Conservation (phyloP, 2,113 vertebrate genomes). For the Acinonyx jubatus region DNA sequence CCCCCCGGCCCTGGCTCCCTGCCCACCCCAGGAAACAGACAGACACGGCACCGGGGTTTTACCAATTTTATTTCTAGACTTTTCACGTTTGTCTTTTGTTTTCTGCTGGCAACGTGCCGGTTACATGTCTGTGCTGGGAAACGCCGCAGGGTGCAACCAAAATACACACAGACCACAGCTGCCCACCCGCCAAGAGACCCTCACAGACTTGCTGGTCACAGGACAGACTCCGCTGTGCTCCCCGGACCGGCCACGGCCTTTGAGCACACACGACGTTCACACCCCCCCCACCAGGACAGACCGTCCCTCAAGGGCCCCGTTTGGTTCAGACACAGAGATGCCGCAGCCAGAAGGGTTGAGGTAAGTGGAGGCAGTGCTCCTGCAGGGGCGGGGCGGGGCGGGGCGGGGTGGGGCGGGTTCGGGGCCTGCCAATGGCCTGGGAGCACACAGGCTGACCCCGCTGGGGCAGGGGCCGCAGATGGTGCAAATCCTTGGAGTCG, state of each 20-base stretch:
- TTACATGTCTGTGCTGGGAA: conserved; percentile 88
- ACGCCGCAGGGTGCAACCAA: background rate
- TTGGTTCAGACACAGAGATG: conserved; percentile 78
- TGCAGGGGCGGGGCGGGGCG: conserved; percentile 75
- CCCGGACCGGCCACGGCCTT: conserved; percentile 83
- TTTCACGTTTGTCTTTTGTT: conserved; percentile 81
- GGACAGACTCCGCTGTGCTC: conserved; percentile 84
- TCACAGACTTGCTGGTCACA: conserved; percentile 73
- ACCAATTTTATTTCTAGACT: conserved; percentile 90
- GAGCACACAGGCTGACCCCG: background rate
- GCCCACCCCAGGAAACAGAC: background rate
- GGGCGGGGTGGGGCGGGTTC: conserved; percentile 74
- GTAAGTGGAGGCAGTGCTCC: conserved; percentile 88
- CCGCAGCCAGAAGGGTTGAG: conserved; percentile 86
- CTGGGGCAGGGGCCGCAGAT: conserved; percentile 63
- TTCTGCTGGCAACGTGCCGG: conserved; percentile 87
- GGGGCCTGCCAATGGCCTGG: conserved; percentile 83
- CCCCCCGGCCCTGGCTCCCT: rapidly evolving
- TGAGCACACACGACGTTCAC: conserved; percentile 75
- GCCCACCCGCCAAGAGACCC: conserved; percentile 82
- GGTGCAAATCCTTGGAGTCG: conserved; percentile 85
- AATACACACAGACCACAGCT: conserved; percentile 79
- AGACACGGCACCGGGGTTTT: conserved; percentile 75
- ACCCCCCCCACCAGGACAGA: conserved; percentile 69
- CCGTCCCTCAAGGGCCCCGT: conserved; percentile 30